Evolutionary conservation across 64 coral and sea anemone genomes (phyloP), one percentile per base, ranked within the genome.

Genomic region (Stylophora pistillata): DNA sequence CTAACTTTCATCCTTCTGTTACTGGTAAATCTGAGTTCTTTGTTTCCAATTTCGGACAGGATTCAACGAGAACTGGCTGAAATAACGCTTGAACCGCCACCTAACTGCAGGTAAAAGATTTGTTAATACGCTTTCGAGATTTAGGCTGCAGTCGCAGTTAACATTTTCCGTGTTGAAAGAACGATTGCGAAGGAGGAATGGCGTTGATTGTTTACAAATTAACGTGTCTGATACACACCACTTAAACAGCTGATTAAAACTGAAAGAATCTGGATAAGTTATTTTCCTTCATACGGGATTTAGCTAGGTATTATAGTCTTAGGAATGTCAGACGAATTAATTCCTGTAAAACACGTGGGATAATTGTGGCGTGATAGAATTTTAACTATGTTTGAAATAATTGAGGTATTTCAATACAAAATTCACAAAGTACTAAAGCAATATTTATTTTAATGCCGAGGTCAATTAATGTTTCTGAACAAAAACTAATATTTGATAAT

Each of bases 41-140:
- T n/a, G 17, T 68, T 82, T 15, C 64, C 15, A 63, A 78, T 84
- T 95, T 66, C 13, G 63, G 31, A 25, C 77, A 96, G 94, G 73
- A 96, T 96, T 78, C 94, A 96, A 82, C 76, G 91, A 71, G 94
- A 96, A 68, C 73, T 96, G 79, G 91, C 94, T 56, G 94, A 92
- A 72, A 96, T 96, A 85, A 86, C 94, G 25, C 86, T 96, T 58
- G 94, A 96, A 30, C 94, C 94, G 37, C 94, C 94, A 56, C 94
- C 94, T 56, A 96, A 96, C 55, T 96, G 94, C 87, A 96, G 94
- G 94, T 96, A 89, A 95, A 65, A 76, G 20, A 68, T 27, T n/a
- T 10, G 7, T 11, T 68, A 25, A 68, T 68, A 10, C 26, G 25
- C 5, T 26, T 25, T 21, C 21, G 26, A 68, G 58, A 18, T 15